phyloP scores from a whole-genome alignment of 2,888 invertebrate species.

The Trichogramma evanescens region DNA sequence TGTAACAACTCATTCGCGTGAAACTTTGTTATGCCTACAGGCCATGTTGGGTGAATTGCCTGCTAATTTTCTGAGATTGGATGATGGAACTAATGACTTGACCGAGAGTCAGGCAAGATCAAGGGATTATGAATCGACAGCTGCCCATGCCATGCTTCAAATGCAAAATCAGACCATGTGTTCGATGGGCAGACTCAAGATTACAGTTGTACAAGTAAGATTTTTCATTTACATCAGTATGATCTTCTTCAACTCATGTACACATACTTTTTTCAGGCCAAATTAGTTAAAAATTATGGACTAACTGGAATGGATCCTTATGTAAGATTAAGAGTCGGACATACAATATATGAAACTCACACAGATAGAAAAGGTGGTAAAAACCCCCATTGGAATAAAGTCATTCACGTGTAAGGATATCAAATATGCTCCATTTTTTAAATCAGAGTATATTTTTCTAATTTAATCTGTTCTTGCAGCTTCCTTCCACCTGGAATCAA shows the following conservation, averaged over 20 bases:
- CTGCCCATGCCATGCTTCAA: constrained; percentile 66
- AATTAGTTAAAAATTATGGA: constrained; percentile 90
- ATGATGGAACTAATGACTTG: constrained; percentile 45
- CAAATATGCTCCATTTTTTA: background rate
- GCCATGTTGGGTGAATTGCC: constrained; percentile 50
- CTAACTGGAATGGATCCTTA: constrained; percentile 95
- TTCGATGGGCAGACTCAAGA: constrained; percentile 65
- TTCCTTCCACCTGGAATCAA: constrained; percentile 83
- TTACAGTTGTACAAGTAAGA: constrained; percentile 71
- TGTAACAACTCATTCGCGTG: no score
- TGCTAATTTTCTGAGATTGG: constrained; percentile 63
- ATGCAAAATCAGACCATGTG: constrained; percentile 52
- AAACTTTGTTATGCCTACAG: no score
- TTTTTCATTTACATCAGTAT: background rate
- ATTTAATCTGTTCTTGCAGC: constrained; percentile 46
- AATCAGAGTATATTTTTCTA: background rate
- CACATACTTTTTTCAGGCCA: constrained; percentile 54
- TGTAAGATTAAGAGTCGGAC: constrained; percentile 84
- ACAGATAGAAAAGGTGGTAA: constrained; percentile 92
- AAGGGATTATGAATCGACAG: constrained; percentile 43
- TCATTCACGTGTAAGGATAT: constrained; percentile 70
- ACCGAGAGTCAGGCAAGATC: constrained; percentile 61
- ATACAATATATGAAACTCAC: constrained; percentile 91
- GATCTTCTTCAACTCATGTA: background rate
- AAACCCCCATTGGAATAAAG: constrained; percentile 93